Evolutionary conservation across 2,113 vertebrate species (phyloP).

Genomic region (Mesoclemmys tuberculata): DNA sequence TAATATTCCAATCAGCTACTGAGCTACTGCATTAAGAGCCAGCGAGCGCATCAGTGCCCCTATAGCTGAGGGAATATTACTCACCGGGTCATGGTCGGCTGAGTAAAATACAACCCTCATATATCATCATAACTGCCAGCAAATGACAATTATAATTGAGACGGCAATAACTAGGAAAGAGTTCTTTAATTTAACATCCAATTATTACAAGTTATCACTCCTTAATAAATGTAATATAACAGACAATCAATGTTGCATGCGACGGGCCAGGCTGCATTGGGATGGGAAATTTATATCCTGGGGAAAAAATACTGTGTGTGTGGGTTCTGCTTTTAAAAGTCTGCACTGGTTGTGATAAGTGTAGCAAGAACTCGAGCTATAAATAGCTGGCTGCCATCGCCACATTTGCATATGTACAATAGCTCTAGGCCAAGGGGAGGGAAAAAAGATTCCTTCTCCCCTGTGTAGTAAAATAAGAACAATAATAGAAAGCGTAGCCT

Average conservation of each 20-base stretch:
- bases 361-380: conserved; percentile 78
- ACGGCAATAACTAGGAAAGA: conserved; percentile 97
- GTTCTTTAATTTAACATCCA: conserved; percentile 99
- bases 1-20: conserved; percentile 92
- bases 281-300: conserved; percentile 87
- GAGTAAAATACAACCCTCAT: conserved; percentile 98
- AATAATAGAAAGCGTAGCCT: conserved; percentile 62
- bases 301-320: conserved; percentile 71
- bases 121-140: conserved; percentile 99
- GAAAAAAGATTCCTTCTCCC: conserved; percentile 69
- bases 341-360: conserved; percentile 81
- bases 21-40: conserved; percentile 85
- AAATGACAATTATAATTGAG: conserved; percentile 99
- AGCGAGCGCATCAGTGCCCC: conserved; percentile 88
- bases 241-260: conserved; percentile 98
- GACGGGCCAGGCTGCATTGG: conserved; percentile 87
- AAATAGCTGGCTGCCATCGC: conserved; percentile 82
- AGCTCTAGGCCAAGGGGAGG: conserved; percentile 77
- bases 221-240: conserved; percentile 99
- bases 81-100: conserved; percentile 95
- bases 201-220: conserved; percentile 99
- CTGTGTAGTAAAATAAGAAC: conserved; percentile 65
- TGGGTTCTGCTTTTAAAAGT: conserved; percentile 76
- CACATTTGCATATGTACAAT: conserved; percentile 84
- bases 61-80: conserved; percentile 91